Base-by-base conservation (phyloP, 1,140 invertebrate genomes). In the Lepeophtheirus salmonis region DNA sequence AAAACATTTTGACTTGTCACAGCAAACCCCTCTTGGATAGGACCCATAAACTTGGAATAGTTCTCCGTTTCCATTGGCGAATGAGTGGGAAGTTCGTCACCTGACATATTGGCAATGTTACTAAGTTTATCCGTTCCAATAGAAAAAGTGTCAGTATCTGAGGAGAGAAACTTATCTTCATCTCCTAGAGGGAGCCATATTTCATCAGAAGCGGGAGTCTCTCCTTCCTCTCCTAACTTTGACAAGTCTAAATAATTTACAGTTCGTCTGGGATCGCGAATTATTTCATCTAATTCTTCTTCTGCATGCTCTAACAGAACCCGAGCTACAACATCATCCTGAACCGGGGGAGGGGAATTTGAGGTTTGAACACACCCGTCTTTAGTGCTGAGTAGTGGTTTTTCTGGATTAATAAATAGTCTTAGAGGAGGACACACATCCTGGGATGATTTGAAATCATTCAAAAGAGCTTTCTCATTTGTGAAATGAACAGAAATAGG, bases 161-260 rank as follows among this genome's bases (percentile, higher is more conserved):
- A 21, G n/a, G 59, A 50, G 10, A 61, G 50, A 48, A 61, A 61
- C 4, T 61, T 53, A 17, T 61, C 59, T 20, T 61, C 59, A 21
- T 61, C 59, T 52, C 48, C 49, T 14, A 61, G 41, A 14, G 55
- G 20, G n/a, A 57, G 26, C 59, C 59, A 61, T 12, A 61, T 61
- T 26, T 61, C 59, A 56, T 61, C 59, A 16, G 59, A 61, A 16
- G 16, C 49, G 6, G 59, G 59, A 25, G 59, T 61, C 23, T 61
- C 59, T 2, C 59, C 59, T 26, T 61, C 59, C n/a, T 61, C 49
- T 16, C 59, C 59, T 3, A 61, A 16, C 17, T 50, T 52, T 6
- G 59, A 56, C 1, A 61, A 25, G 25, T 61, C 59, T 2, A 61
- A 13, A 24, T 61, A 61, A 25, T 61, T 61, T 13, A 61, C 59